phyloP scores from a whole-genome alignment of 2,797 vertebrate genomes.

The Lophotriccus pileatus region DNA sequence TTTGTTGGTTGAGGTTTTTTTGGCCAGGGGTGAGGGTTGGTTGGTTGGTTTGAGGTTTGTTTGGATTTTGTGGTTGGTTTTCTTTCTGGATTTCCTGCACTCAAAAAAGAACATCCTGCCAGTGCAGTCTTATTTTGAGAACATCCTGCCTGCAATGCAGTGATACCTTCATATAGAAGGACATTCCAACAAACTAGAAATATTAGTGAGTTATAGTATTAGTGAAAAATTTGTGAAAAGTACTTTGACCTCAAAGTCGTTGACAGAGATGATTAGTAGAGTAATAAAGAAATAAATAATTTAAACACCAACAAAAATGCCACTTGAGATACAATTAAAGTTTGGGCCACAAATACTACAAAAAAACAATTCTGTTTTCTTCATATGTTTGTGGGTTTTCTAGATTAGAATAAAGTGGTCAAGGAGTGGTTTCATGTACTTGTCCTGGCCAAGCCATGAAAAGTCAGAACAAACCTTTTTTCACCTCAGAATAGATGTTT shows the following conservation, averaged over 20 bases:
- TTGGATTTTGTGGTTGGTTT: accelerated
- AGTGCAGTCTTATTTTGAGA: neutral
- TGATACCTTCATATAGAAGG: neutral
- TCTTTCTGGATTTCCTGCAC: neutral
- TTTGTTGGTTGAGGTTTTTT: neutral
- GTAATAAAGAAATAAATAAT: neutral
- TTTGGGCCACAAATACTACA: neutral
- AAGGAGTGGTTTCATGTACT: neutral
- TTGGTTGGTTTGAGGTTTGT: accelerated
- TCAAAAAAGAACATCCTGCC: neutral
- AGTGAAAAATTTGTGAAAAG: neutral
- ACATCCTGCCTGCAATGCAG: neutral
- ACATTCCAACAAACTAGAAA: neutral
- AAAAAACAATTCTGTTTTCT: neutral
- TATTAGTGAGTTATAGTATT: neutral
- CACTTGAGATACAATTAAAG: neutral
- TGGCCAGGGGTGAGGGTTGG: accelerated
- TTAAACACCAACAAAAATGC: neutral
- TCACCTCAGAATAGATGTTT: neutral
- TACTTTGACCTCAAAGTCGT: neutral
- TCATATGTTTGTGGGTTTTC: neutral
- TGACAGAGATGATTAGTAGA: neutral
- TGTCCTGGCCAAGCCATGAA: no score
- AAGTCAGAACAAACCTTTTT: neutral
- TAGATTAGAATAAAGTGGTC: neutral